Percentiles rank a stretch among this genome's conserved stretches.
Conservation (phyloP, 1,140 invertebrate genomes). For the Anagrus nilaparvatae region DNA sequence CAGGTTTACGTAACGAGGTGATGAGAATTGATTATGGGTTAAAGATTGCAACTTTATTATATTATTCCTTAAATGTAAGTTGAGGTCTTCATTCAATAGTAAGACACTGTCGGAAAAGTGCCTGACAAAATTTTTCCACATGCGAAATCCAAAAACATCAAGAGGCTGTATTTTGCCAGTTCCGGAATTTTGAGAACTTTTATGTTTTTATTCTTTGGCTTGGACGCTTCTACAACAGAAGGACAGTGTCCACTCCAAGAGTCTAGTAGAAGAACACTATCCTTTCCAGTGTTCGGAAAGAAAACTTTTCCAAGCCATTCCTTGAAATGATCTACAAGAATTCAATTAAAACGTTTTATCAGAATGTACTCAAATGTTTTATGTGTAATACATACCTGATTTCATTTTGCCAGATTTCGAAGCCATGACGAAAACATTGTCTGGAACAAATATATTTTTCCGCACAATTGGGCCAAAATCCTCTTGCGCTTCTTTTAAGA, state of each 20-base stretch:
- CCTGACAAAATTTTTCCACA: conserved; percentile 14
- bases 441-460: too few species aligned
- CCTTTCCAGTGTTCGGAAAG: too few species aligned
- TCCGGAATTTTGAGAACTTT: conserved; percentile 5
- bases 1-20: conserved; percentile 8
- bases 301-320: too few species aligned
- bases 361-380: too few species aligned
- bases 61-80: conserved; percentile 17
- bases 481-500: too few species aligned
- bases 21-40: conserved; percentile 15
- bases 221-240: background rate
- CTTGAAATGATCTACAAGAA: too few species aligned
- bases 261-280: too few species aligned
- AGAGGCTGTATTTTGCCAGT: conserved; percentile 11
- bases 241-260: background rate
- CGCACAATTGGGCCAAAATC: too few species aligned
- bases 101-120: conserved; percentile 13
- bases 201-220: background rate
- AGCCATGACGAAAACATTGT: too few species aligned
- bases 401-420: too few species aligned
- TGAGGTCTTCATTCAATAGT: conserved; percentile 7
- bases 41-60: conserved; percentile 16
- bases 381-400: too few species aligned
- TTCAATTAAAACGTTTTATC: too few species aligned
- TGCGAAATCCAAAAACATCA: conserved; percentile 13